Evolutionary conservation across 2,888 invertebrate species (phyloP), one percentile per base, ranked within the genome.

Genomic region (Amblyteles armatorius): DNA sequence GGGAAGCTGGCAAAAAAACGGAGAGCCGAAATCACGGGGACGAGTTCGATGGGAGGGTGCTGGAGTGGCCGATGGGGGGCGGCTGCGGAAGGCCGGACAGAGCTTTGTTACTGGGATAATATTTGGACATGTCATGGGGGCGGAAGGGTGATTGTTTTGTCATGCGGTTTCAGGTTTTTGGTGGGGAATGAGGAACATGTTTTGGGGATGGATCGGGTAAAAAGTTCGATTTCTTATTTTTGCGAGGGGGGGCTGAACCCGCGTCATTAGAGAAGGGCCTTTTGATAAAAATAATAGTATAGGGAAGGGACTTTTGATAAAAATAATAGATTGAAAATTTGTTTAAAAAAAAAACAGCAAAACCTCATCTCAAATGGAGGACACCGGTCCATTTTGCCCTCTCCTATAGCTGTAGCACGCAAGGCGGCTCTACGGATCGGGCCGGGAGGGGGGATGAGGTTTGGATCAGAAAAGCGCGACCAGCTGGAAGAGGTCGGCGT

Each of bases 401-500:
- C 44, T 16, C 44, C 11, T 55, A 55, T 26, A 26, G 57, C 22
- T 22, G 19, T 13, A 40, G 36, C 7, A 67, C 67, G 40, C 36
- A 40, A 36, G 40, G 60, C 16, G 26, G 13, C 40, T 11, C 40
- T 22, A 55, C 57, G 55, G 55, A 72, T 52, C 22, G 36, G 4
- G 16, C 22, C 16, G 16, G 4, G 22, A 52, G 36, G 40, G 26
- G 29, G 29, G 22, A 26, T 6, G 65, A 36, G 63, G 13, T 3
- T 48, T 16, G 68, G 57, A 74, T 74, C 29, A 50, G 74, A 57
- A 73, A 68, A 68, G 68, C 40, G 74, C 69, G 71, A 82, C 71
- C 48, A 77, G 44, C 72, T 71, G 79, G 55, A 76, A 76, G 65
- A 77, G 82, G 65, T 76, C 40, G 68, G 44, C 69, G 76, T 69